Conservation (phyloP, 2,113 vertebrate species). For the Thermophis baileyi region DNA sequence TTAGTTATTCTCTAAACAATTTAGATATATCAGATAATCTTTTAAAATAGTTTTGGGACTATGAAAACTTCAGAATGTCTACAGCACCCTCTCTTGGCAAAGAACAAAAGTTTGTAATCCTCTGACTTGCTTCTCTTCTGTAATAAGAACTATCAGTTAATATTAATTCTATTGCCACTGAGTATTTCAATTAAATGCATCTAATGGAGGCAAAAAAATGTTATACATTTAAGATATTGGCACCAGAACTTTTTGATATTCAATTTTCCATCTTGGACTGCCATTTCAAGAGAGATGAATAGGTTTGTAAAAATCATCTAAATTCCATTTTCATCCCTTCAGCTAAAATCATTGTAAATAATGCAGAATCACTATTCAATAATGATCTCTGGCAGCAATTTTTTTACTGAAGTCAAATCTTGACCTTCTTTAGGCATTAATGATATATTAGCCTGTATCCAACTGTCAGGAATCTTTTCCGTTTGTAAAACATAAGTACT, state of each 20-base stretch:
- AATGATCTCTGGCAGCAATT: background rate
- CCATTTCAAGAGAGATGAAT: background rate
- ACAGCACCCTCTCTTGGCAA: conserved; percentile 25
- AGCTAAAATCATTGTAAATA: background rate
- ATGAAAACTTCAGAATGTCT: background rate
- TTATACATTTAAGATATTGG: background rate
- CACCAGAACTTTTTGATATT: background rate
- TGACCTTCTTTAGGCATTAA: background rate
- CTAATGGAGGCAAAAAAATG: background rate
- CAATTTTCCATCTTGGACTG: background rate
- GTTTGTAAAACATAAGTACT: background rate
- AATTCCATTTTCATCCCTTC: background rate
- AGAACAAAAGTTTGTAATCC: background rate
- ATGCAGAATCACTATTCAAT: background rate
- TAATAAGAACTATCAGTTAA: background rate
- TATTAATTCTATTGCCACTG: background rate
- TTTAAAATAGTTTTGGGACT: background rate
- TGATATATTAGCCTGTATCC: background rate
- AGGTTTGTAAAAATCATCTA: background rate
- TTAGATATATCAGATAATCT: background rate
- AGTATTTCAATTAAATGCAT: background rate
- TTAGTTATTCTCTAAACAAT: background rate
- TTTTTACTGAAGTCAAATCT: background rate
- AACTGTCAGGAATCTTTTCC: background rate
- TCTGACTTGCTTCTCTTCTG: background rate